These are phyloP conservation scores for Drosophila monieri DNA, from an alignment of 2,888 invertebrate species.

Conservation along the genomic window DNA sequence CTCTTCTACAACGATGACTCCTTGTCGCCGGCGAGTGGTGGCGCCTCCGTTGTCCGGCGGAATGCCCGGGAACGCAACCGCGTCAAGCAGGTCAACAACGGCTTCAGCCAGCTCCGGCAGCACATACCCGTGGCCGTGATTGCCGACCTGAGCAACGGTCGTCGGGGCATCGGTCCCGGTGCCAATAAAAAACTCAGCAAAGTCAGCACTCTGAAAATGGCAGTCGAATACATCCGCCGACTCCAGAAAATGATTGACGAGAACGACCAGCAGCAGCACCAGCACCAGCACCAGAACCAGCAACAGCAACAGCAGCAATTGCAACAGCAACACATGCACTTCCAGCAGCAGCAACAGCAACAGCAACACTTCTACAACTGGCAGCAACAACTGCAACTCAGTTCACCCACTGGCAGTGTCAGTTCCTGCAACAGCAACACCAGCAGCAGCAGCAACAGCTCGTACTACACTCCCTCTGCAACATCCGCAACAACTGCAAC, in stretches of 20 bases:
- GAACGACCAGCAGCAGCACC: constrained; percentile 58
- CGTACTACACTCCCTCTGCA: constrained; percentile 49
- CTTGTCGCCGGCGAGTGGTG: constrained; percentile 41
- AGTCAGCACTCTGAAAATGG: constrained; percentile 94
- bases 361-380: constrained; percentile 48
- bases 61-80: constrained; percentile 97
- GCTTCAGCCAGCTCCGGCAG: constrained; percentile 94
- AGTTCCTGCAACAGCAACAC: constrained; percentile 61
- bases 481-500: constrained; percentile 29
- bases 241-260: constrained; percentile 86
- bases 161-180: constrained; percentile 87
- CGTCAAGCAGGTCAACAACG: constrained; percentile 97
- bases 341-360: constrained; percentile 46
- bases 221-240: constrained; percentile 95
- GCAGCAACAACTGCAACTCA: constrained; percentile 53
- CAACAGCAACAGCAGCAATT: neutral
- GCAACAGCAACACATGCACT: constrained; percentile 26
- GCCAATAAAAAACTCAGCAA: constrained; percentile 93
- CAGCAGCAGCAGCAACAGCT: constrained; percentile 30
- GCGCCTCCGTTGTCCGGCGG: constrained; percentile 92
- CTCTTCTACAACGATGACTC: constrained; percentile 39
- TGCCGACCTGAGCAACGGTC: constrained; percentile 88
- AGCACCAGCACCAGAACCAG: constrained; percentile 24
- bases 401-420: constrained; percentile 68
- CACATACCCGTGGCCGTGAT: constrained; percentile 93